Conservation (phyloP, 2,797 vertebrate species). For the Acanthurus leucopareius region DNA sequence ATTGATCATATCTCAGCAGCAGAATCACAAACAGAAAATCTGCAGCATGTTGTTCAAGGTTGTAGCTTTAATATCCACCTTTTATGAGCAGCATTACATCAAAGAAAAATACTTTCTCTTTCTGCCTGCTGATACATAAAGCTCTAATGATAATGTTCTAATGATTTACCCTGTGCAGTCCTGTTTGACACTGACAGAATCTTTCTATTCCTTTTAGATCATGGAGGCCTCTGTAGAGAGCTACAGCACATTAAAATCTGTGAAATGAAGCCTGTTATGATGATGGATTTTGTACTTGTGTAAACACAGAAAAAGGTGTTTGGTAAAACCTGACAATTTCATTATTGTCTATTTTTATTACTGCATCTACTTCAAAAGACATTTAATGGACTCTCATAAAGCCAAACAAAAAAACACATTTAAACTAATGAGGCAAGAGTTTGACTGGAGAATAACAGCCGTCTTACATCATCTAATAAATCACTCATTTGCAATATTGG, state of each 20-base stretch:
- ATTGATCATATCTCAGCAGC: background rate
- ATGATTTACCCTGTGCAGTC: constrained; percentile 4
- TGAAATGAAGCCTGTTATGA: constrained; percentile 29
- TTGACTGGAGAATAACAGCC: constrained; percentile 45
- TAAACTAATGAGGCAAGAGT: constrained; percentile 47
- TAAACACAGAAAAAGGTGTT: constrained; percentile 29
- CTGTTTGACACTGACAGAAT: background rate
- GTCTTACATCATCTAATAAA: constrained; percentile 54
- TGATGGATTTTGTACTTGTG: background rate
- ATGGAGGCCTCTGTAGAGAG: background rate
- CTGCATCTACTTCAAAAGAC: constrained; percentile 27
- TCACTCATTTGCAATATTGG: constrained; percentile 53
- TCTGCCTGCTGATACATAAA: background rate
- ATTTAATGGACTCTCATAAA: constrained; percentile 37
- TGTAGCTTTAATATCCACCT: background rate
- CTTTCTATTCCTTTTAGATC: background rate
- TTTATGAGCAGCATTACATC: background rate
- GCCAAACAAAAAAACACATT: constrained; percentile 44
- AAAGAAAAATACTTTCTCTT: constrained; percentile 9
- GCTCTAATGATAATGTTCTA: background rate
- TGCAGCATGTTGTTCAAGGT: background rate
- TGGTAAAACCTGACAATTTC: constrained; percentile 29
- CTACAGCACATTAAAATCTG: constrained; percentile 14
- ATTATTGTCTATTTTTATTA: background rate
- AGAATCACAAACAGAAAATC: constrained; percentile 19